phyloP scores from a whole-genome alignment of 2,888 invertebrate species.

The Cistogaster globosa region DNA sequence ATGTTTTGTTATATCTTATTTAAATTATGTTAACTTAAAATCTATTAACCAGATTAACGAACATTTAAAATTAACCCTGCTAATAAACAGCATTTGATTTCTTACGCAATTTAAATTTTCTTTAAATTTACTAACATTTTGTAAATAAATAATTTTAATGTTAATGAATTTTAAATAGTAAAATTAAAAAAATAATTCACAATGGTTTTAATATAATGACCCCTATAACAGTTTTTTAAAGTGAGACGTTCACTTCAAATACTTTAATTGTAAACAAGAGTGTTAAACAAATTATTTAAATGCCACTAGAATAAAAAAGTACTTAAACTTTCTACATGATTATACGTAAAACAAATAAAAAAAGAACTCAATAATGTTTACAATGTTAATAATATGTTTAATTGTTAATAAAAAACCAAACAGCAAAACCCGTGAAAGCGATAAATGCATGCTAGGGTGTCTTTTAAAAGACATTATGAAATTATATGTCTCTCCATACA shows the following conservation, averaged over 20 bases:
- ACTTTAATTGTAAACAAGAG: too few species aligned
- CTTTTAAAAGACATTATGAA: background rate
- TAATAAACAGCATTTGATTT: too few species aligned
- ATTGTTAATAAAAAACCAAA: constrained; percentile 50
- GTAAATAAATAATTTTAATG: too few species aligned
- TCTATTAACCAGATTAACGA: too few species aligned
- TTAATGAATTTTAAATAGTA: too few species aligned
- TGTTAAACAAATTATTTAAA: constrained; percentile 31
- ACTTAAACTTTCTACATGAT: constrained; percentile 16
- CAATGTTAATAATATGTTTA: constrained; percentile 56
- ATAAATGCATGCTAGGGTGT: background rate
- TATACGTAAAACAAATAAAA: constrained; percentile 3
- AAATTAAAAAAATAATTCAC: background rate
- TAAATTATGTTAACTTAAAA: too few species aligned
- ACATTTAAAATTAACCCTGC: too few species aligned
- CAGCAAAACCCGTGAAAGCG: background rate
- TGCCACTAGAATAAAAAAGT: constrained; percentile 26
- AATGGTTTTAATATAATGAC: constrained; percentile 17
- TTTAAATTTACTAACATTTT: too few species aligned
- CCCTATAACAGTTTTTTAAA: constrained; percentile 16
- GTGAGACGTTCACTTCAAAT: background rate
- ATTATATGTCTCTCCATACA: too few species aligned
- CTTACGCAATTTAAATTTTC: too few species aligned
- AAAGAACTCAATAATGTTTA: constrained; percentile 24
- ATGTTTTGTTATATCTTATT: too few species aligned